A percentile compares a stretch with the other conserved stretches of the same genome.
Evolutionary conservation across 2,888 invertebrate species (phyloP).

Genomic region (Scaptomyza polygonia): DNA sequence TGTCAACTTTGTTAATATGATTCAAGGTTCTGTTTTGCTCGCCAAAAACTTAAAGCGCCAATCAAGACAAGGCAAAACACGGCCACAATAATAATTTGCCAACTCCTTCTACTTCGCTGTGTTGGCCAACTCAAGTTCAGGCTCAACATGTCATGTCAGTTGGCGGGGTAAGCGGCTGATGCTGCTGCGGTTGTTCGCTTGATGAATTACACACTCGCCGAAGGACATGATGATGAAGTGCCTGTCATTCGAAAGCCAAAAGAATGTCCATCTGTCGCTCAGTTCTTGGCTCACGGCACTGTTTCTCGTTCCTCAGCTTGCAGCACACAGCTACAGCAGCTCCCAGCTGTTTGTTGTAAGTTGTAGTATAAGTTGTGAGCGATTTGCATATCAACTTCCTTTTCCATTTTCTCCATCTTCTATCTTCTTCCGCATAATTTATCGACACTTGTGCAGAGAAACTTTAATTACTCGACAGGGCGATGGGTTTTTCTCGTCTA

Average conservation of each 20-base stretch:
- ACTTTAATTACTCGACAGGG: conserved; percentile 76
- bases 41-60: conserved; percentile 45
- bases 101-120: not conserved
- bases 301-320: not conserved
- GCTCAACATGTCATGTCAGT: conserved; percentile 76
- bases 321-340: conserved; percentile 14
- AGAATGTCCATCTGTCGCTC: conserved; percentile 75
- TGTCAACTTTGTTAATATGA: conserved; percentile 79
- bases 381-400: conserved; percentile 67
- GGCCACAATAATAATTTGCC: conserved; percentile 48
- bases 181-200: conserved; percentile 79
- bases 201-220: conserved; percentile 80
- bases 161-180: not conserved
- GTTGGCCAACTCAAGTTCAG: conserved; percentile 63
- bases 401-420: conserved; percentile 5
- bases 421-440: conserved; percentile 71
- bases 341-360: conserved; percentile 40
- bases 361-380: conserved; percentile 54
- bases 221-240: conserved; percentile 79
- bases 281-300: conserved; percentile 9
- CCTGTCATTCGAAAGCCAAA: conserved; percentile 79
- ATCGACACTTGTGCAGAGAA: conserved; percentile 76
- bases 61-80: conserved; percentile 45
- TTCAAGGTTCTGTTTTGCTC: conserved; percentile 58
- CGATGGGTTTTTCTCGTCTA: conserved; percentile 44